Percentiles rank a stretch among this genome's conserved stretches.
phyloP scores from a whole-genome alignment of 1,140 invertebrate species.

The Eupeodes corollae region DNA sequence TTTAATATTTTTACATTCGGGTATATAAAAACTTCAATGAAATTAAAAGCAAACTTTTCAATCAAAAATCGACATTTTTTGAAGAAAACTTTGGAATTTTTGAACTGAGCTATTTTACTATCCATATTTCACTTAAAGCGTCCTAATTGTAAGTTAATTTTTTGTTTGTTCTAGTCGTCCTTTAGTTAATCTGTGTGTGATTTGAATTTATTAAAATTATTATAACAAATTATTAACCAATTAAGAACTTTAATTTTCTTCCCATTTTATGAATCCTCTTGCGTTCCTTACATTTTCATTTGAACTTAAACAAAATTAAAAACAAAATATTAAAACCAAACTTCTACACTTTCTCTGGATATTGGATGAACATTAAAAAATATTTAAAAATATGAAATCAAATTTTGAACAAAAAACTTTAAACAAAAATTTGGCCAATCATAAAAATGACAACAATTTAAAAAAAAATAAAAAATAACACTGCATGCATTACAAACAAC shows the following conservation, averaged over 20 bases:
- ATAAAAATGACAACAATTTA: neutral
- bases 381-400: too few species aligned
- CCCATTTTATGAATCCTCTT: neutral
- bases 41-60: too few species aligned
- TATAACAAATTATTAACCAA: neutral
- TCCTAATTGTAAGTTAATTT: too few species aligned
- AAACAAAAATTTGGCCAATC: too few species aligned
- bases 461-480: neutral
- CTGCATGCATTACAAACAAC: neutral
- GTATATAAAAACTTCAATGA: too few species aligned
- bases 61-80: too few species aligned
- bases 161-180: too few species aligned
- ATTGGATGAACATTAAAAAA: neutral
- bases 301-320: neutral
- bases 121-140: too few species aligned
- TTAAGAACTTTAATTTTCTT: neutral
- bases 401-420: too few species aligned
- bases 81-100: too few species aligned
- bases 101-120: too few species aligned
- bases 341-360: neutral
- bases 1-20: too few species aligned
- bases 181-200: neutral
- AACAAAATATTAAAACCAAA: neutral
- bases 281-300: neutral
- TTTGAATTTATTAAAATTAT: neutral